A percentile compares a stretch with the other conserved stretches of the same genome.
phyloP scores from a whole-genome alignment of 1,140 invertebrate species.

The Rhyzopertha dominica region DNA sequence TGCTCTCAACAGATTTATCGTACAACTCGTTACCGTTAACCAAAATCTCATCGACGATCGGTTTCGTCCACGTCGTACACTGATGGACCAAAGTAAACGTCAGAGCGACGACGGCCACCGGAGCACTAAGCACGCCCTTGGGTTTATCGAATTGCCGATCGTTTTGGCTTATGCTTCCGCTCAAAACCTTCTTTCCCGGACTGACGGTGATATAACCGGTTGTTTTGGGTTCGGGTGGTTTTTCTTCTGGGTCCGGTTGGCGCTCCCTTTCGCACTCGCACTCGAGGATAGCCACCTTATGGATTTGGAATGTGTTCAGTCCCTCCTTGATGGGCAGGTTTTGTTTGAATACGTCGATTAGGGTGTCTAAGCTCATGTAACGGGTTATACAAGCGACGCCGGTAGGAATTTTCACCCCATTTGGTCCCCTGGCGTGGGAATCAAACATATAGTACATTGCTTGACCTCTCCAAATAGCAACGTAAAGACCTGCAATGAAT shows the following conservation, averaged over 20 bases:
- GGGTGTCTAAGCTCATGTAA: constrained; percentile 39
- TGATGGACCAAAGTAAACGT: constrained; percentile 48
- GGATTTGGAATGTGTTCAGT: constrained; percentile 40
- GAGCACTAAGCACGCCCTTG: constrained; percentile 43
- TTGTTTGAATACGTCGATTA: constrained; percentile 40
- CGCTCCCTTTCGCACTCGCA: constrained; percentile 23
- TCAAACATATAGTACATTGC: constrained; percentile 49
- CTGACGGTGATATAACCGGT: constrained; percentile 25
- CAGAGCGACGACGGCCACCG: constrained; percentile 46
- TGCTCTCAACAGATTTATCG: constrained; percentile 31
- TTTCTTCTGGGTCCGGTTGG: constrained; percentile 23
- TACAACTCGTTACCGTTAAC: constrained; percentile 34
- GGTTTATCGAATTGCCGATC: constrained; percentile 45
- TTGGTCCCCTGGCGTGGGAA: constrained; percentile 47
- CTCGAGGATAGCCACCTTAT: constrained; percentile 29
- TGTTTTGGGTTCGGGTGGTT: constrained; percentile 12
- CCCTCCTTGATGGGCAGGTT: constrained; percentile 41
- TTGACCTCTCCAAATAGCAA: constrained; percentile 45
- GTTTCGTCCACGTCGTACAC: constrained; percentile 48
- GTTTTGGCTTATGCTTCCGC: constrained; percentile 43
- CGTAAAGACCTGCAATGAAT: constrained; percentile 25
- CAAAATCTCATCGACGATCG: constrained; percentile 50
- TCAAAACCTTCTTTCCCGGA: constrained; percentile 32
- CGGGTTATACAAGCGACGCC: constrained; percentile 45
- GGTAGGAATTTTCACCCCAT: constrained; percentile 39